phyloP scores from a whole-genome alignment of 1,140 invertebrate species.

The Copidosoma floridanum region DNA sequence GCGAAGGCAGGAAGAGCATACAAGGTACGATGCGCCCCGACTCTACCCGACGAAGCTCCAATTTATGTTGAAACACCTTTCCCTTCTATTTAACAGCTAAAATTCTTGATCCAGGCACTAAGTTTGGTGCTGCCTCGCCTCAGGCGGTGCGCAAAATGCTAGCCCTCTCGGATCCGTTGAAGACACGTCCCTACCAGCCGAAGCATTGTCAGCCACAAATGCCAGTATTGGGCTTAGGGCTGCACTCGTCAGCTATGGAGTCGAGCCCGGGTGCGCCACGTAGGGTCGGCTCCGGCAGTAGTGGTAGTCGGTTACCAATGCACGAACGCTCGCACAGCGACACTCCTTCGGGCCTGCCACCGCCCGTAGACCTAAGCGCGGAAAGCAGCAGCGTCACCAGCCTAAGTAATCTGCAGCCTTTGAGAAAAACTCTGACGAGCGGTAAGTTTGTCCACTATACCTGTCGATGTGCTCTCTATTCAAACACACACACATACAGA shows the following conservation, averaged over 20 bases:
- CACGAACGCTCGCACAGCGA: slow-evolving; percentile 90
- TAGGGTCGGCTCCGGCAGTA: slow-evolving; percentile 59
- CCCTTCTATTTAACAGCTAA: neutral
- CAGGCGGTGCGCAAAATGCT: slow-evolving; percentile 93
- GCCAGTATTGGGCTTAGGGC: slow-evolving; percentile 54
- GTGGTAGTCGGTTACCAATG: slow-evolving; percentile 59
- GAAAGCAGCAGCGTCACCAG: slow-evolving; percentile 95
- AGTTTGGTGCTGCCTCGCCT: slow-evolving; percentile 88
- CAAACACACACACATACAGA: neutral
- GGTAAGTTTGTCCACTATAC: slow-evolving; percentile 60
- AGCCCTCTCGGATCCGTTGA: slow-evolving; percentile 81
- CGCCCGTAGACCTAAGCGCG: slow-evolving; percentile 85
- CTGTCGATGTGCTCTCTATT: neutral
- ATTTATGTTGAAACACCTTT: neutral
- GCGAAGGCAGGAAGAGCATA: slow-evolving; percentile 69
- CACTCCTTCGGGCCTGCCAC: slow-evolving; percentile 73
- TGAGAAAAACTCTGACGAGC: slow-evolving; percentile 81
- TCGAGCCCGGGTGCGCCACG: slow-evolving; percentile 68
- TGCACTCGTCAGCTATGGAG: slow-evolving; percentile 56
- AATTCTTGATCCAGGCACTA: slow-evolving; percentile 58
- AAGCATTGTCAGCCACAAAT: slow-evolving; percentile 59
- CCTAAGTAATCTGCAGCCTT: slow-evolving; percentile 78
- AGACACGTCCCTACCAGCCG: slow-evolving; percentile 83
- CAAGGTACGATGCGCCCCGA: no score
- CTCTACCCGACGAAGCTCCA: no score